Percentiles rank a stretch among this genome's conserved stretches.
These are phyloP conservation scores for Hypsibius dujardini DNA, from an alignment of 1,140 invertebrate species.

Conservation along the genomic window DNA sequence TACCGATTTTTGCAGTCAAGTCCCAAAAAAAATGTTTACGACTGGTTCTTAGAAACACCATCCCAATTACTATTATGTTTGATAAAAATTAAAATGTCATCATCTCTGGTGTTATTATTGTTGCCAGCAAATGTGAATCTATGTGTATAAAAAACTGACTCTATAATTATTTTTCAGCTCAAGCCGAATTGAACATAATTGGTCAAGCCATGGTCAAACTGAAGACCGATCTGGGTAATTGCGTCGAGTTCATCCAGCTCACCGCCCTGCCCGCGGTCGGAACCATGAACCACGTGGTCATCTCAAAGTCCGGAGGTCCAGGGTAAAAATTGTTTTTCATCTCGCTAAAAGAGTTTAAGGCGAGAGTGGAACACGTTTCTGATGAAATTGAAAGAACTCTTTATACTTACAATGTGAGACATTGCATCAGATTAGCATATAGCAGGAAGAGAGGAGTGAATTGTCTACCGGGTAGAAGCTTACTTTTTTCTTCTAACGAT, in stretches of 20 bases:
- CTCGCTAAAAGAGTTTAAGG: no score
- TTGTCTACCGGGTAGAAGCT: no score
- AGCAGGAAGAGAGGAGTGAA: no score
- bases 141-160: no score
- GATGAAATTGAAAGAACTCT: neutral
- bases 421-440: neutral
- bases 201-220: neutral
- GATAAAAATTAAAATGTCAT: no score
- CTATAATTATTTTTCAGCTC: neutral
- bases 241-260: neutral
- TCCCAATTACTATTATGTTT: no score
- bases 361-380: neutral
- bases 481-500: no score
- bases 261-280: neutral
- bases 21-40: no score
- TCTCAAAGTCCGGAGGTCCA: neutral
- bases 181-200: neutral
- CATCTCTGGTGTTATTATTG: neutral
- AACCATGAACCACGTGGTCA: neutral
- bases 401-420: neutral
- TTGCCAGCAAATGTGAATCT: neutral
- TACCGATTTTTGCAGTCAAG: no score
- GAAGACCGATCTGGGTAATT: neutral
- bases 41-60: no score
- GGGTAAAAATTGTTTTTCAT: neutral